Base-by-base conservation (phyloP, 2,888 invertebrate species). In the Petrolisthes cinctipes region DNA sequence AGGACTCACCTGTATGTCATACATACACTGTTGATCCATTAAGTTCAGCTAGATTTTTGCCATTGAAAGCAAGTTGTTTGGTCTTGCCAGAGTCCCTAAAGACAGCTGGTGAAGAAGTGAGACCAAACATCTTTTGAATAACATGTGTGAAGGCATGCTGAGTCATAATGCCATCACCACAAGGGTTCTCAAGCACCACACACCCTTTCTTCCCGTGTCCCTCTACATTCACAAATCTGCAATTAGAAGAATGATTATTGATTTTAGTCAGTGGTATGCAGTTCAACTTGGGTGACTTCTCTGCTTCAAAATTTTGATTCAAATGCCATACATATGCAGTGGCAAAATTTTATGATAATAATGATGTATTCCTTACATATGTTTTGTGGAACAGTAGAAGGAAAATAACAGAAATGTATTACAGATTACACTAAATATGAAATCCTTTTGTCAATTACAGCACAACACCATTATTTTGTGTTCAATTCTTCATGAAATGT, bases 111-210 rank as follows among this genome's bases (percentile, higher is more conserved):
- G 6, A n/a, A 3, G 82, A 56, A 4, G n/a, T 23, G 6, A 82
- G 54, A 20, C 61, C 23, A 20, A 86, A 82, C 11, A 89, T 56
- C 37, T 76, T 84, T 61, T 86, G 75, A 1, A 85, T 76, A 23
- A 86, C 75, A 23, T 54, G 56, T n/a, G 68, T 57, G 82, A 89
- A 86, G 23, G 68, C 71, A 20, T 51, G n/a, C n/a, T n/a, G n/a
- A 7, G 81, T 57, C 79, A 89, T 51, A 51, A 86, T 56, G 54
- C 83, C 86, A 76, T 78, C 78, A 5, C 95, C 95, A 80, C 93
- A 91, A 0, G 96, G 96, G 93, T 96, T 96, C 93, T 96, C 96
- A 90, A 95, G 92, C 88, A 96, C 93, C 54, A 96, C 91, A 0
- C 95, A 95, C 7, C 93, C 94, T 51, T 93, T 93, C 90, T 93